phyloP scores from a whole-genome alignment of 2,888 invertebrate genomes.

The Allophyes oxyacanthae region DNA sequence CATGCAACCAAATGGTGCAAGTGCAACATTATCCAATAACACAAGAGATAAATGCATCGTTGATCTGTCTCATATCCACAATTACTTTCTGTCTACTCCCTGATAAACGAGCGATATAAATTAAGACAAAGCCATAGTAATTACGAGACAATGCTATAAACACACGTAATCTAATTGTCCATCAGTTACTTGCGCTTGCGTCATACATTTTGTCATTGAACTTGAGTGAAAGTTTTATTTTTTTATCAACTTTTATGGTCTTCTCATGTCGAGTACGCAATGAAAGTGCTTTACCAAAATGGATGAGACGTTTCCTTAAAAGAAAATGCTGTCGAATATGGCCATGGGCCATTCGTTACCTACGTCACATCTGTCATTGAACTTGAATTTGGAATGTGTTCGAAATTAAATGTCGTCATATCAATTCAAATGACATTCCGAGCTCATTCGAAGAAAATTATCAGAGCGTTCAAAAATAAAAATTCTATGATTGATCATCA shows the following conservation, averaged over 20 bases:
- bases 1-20: no score
- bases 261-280: conserved; percentile 56
- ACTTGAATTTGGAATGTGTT: conserved; percentile 71
- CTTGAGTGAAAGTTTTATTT: conserved; percentile 69
- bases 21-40: conserved; percentile 5
- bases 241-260: conserved; percentile 49
- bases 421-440: conserved; percentile 47
- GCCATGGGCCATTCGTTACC: conserved; percentile 6
- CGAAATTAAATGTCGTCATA: conserved; percentile 51
- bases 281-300: conserved; percentile 67
- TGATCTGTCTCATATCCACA: conserved; percentile 30
- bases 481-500: no score
- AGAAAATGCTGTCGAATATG: conserved; percentile 51
- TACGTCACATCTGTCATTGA: conserved; percentile 71
- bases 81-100: conserved; percentile 40
- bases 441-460: conserved; percentile 5
- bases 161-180: conserved; percentile 46
- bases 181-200: conserved; percentile 38
- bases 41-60: conserved; percentile 29
- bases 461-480: no score
- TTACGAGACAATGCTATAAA: conserved; percentile 51
- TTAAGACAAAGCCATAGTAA: conserved; percentile 54
- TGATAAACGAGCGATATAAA: conserved; percentile 47
- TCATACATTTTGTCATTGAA: conserved; percentile 64
- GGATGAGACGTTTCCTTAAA: conserved; percentile 50